phyloP scores from a whole-genome alignment of 1,140 invertebrate genomes.

The Orius insidiosus region DNA sequence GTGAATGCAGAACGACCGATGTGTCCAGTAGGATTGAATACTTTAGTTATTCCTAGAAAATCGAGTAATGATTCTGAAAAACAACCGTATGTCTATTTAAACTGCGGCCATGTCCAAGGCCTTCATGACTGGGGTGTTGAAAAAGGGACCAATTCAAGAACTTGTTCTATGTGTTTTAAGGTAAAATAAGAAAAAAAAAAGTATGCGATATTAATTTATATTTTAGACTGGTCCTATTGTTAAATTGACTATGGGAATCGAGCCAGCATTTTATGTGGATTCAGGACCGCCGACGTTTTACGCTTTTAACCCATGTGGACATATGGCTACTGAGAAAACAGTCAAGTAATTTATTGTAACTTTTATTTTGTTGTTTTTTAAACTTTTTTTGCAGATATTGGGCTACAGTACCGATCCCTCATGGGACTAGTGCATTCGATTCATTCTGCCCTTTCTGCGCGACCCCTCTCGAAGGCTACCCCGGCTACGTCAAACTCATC shows the following conservation, averaged over 20 bases:
- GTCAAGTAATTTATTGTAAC: slow-evolving; percentile 73
- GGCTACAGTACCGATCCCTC: slow-evolving; percentile 87
- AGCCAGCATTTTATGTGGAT: slow-evolving; percentile 92
- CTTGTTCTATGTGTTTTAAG: slow-evolving; percentile 86
- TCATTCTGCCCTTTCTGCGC: slow-evolving; percentile 98
- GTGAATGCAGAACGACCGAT: slow-evolving; percentile 96
- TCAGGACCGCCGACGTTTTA: slow-evolving; percentile 68
- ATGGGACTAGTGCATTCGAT: slow-evolving; percentile 95
- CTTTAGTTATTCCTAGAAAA: slow-evolving; percentile 89
- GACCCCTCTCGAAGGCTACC: slow-evolving; percentile 70
- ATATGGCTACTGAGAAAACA: slow-evolving; percentile 95
- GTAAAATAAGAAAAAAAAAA: no score
- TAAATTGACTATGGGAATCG: slow-evolving; percentile 87
- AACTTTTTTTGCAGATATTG: slow-evolving; percentile 76
- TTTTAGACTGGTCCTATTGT: slow-evolving; percentile 57
- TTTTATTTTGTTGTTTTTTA: slow-evolving; percentile 5
- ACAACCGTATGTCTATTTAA: slow-evolving; percentile 90
- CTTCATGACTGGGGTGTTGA: slow-evolving; percentile 70
- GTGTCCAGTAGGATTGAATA: slow-evolving; percentile 97
- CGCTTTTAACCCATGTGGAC: slow-evolving; percentile 96
- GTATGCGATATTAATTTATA: no score
- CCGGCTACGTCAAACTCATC: slow-evolving; percentile 90
- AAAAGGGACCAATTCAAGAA: slow-evolving; percentile 60
- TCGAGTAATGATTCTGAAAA: slow-evolving; percentile 52
- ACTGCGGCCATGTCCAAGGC: slow-evolving; percentile 96